phyloP scores from a whole-genome alignment of 1,140 invertebrate genomes.

The Thaumetopoea pityocampa region DNA sequence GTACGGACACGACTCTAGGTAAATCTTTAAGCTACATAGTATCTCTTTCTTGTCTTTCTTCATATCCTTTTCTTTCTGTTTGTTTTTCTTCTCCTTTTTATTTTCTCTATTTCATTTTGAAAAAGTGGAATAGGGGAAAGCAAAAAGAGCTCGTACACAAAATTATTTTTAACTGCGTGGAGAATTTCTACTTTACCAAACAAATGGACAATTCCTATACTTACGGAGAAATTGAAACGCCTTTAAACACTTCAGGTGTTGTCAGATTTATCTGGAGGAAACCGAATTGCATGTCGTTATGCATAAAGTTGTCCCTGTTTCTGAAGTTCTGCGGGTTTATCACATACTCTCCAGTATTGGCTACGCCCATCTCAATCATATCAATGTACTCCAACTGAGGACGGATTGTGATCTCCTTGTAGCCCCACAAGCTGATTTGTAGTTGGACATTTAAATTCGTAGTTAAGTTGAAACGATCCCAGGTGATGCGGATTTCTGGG shows the following conservation, averaged over 20 bases:
- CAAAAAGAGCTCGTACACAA: no score
- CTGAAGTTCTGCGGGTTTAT: conserved; percentile 83
- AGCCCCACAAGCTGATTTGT: conserved; percentile 90
- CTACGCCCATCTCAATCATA: conserved; percentile 77
- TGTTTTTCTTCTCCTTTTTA: no score
- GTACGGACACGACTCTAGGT: no score
- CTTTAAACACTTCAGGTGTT: conserved; percentile 82
- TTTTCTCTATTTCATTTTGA: no score
- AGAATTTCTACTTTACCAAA: no score
- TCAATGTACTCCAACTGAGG: conserved; percentile 80
- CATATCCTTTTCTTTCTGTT: no score
- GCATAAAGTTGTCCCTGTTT: conserved; percentile 80
- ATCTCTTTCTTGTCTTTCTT: no score
- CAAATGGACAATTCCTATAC: conserved; percentile 49
- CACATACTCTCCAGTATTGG: conserved; percentile 81
- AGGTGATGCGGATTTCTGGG: conserved; percentile 84
- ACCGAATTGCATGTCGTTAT: conserved; percentile 88
- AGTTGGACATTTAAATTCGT: conserved; percentile 84
- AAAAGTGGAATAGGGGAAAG: no score
- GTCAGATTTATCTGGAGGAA: conserved; percentile 94
- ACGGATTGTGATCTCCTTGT: conserved; percentile 89
- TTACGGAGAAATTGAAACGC: conserved; percentile 87
- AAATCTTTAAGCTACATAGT: no score
- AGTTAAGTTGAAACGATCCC: conserved; percentile 91
- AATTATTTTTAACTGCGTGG: no score